Conservation (phyloP, 2,113 vertebrate species). For the Elanus axillaris region DNA sequence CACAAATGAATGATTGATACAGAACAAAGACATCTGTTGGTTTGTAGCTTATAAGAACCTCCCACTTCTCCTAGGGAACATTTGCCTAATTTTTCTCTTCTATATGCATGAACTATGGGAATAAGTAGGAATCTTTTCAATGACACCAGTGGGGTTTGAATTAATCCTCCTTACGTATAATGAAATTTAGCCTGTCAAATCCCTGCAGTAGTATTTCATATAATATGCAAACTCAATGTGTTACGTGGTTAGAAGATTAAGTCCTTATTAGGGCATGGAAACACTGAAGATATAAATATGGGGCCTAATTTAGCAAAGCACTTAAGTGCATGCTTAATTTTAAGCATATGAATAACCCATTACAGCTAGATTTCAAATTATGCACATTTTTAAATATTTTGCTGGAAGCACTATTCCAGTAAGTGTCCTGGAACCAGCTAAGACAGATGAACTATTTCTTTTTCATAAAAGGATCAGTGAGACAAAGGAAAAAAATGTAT, state of each 20-base stretch:
- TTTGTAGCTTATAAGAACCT: background rate
- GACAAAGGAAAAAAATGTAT: background rate
- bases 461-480: background rate
- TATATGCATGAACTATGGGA: background rate
- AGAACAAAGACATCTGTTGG: background rate
- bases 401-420: background rate
- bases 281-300: background rate
- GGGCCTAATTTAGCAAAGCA: background rate
- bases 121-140: background rate
- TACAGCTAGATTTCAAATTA: background rate
- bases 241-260: background rate
- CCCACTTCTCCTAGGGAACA: background rate
- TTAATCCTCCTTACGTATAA: constrained; percentile 1
- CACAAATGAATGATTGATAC: background rate
- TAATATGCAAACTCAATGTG: background rate
- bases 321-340: background rate
- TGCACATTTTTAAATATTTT: background rate
- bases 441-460: background rate
- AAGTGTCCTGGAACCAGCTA: background rate
- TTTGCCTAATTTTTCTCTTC: background rate
- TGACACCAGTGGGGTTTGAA: background rate
- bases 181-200: background rate
- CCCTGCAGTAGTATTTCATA: background rate
- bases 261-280: background rate
- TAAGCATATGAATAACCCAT: background rate